Conservation (phyloP, 2,113 vertebrate genomes). For the Nothocercus julius region DNA sequence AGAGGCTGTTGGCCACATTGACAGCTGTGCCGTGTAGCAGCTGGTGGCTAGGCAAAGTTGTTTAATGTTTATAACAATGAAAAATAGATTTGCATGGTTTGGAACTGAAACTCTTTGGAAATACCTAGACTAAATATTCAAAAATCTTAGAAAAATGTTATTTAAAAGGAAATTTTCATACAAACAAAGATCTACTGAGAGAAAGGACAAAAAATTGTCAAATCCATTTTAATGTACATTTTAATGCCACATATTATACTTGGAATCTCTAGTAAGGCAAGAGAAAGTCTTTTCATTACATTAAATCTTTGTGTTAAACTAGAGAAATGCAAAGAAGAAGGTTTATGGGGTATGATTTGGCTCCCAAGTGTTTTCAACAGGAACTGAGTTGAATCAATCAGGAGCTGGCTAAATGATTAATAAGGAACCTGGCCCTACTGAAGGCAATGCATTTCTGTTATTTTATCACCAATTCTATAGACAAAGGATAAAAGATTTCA, state of each 20-base stretch:
- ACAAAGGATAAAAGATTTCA: not conserved
- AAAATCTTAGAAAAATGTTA: not conserved
- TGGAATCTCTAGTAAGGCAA: not conserved
- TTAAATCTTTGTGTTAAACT: not conserved
- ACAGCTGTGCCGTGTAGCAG: conserved; percentile 38
- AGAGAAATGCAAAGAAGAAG: not conserved
- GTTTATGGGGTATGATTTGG: not conserved
- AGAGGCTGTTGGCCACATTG: conserved; percentile 27
- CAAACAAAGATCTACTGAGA: conserved; percentile 23
- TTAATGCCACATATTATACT: not conserved
- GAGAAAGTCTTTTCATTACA: not conserved
- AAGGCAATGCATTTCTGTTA: not conserved
- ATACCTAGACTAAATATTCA: not conserved
- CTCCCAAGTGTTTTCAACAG: not conserved
- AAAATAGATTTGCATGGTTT: not conserved
- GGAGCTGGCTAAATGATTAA: not conserved
- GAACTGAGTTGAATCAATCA: not conserved
- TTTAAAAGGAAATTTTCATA: not conserved
- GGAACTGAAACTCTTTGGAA: not conserved
- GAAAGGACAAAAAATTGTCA: not conserved
- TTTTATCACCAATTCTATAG: not conserved
- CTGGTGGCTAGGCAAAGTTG: conserved; percentile 24
- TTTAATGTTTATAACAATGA: conserved; percentile 39
- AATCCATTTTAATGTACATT: not conserved
- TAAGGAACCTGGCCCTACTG: not conserved